phyloP scores from a whole-genome alignment of 1,140 invertebrate genomes.

The Drosophila triauraria region DNA sequence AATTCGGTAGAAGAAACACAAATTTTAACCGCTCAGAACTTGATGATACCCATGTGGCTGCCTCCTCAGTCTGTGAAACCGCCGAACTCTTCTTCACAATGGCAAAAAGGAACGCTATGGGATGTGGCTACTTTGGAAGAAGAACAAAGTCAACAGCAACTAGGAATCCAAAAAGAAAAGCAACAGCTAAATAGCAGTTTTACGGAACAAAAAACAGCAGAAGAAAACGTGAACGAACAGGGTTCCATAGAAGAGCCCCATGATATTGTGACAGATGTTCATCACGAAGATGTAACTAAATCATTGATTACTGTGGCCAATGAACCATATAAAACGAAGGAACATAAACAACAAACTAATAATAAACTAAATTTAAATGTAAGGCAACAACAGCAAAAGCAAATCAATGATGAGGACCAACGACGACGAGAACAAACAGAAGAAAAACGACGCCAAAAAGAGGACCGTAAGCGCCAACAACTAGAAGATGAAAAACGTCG shows the following conservation, averaged over 20 bases:
- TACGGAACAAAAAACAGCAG: not conserved
- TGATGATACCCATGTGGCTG: conserved; percentile 85
- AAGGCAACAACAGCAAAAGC: conserved; percentile 53
- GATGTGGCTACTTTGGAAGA: conserved; percentile 55
- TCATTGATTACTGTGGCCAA: conserved; percentile 1
- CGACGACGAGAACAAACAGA: conserved; percentile 52
- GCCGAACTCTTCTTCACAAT: conserved; percentile 13
- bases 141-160: conserved; percentile 84
- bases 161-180: conserved; percentile 85
- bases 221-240: conserved; percentile 77
- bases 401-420: conserved; percentile 58
- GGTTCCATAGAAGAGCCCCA: conserved; percentile 2
- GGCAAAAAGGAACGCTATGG: conserved; percentile 64
- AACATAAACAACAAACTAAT: conserved; percentile 19
- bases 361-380: conserved; percentile 52
- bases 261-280: conserved; percentile 38
- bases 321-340: conserved; percentile 39
- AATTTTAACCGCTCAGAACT: conserved; percentile 71
- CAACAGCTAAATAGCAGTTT: conserved; percentile 21
- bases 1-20: conserved; percentile 35
- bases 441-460: conserved; percentile 63
- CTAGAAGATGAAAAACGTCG: conserved; percentile 86
- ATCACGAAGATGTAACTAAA: conserved; percentile 27
- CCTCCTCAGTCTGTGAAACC: conserved; percentile 42
- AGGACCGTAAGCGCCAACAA: conserved; percentile 86